phyloP scores from a whole-genome alignment of 2,113 vertebrate species.

The Lethenteron camtschaticum region DNA sequence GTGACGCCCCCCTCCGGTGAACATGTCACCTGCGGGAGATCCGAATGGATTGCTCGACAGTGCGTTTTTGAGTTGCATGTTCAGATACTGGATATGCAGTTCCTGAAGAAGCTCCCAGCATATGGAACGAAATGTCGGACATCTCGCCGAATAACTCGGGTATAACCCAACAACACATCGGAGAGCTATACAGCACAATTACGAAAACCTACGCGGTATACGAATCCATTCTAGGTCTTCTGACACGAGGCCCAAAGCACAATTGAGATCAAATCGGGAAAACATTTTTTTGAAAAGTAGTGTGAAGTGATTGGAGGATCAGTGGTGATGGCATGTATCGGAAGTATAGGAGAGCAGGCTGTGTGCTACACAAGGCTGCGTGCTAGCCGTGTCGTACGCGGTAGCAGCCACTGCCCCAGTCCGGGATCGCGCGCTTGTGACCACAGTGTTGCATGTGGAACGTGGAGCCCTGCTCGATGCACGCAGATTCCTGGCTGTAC shows the following conservation, averaged over 20 bases:
- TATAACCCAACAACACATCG: too few species aligned
- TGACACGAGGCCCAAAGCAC: background rate
- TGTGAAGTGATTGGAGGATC: background rate
- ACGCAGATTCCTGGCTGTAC: slow-evolving; percentile 64
- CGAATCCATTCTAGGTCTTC: background rate
- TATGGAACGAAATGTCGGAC: too few species aligned
- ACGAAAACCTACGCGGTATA: background rate
- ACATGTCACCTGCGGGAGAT: background rate
- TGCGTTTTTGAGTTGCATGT: background rate
- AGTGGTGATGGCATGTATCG: background rate
- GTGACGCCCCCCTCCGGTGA: slow-evolving; percentile 25
- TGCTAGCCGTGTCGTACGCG: slow-evolving; percentile 27
- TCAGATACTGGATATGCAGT: background rate
- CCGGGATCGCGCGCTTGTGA: slow-evolving; percentile 59
- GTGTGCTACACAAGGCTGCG: background rate
- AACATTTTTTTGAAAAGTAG: background rate
- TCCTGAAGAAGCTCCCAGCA: background rate
- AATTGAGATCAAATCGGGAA: background rate
- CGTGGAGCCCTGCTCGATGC: slow-evolving; percentile 65
- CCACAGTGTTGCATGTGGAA: slow-evolving; percentile 81
- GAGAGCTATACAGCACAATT: too few species aligned
- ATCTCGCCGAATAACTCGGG: too few species aligned
- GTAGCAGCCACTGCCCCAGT: slow-evolving; percentile 95
- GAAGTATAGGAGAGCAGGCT: background rate
- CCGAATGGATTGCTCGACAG: background rate